Base-by-base conservation (phyloP, 2,797 vertebrate genomes). In the Alca torda region DNA sequence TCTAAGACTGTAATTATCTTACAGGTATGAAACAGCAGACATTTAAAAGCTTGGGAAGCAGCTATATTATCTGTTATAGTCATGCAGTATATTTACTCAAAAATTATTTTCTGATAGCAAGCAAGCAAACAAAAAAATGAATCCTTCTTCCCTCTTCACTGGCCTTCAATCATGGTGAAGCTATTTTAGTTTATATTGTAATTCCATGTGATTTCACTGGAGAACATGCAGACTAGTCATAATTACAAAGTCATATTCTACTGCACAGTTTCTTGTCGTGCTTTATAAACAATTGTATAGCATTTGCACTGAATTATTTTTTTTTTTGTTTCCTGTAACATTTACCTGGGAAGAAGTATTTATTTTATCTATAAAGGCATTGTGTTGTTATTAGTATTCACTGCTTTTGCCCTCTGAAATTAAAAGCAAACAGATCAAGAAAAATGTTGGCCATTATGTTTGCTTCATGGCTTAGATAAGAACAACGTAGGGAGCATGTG, bases 351-450 rank as follows among this genome's bases (percentile, higher is more conserved):
- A 50, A 81, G 25, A 83, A 59, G 10, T 37, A 67, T 69, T 87
- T 73, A 25, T 65, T 81, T 87, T 76, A 54, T 43, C 41, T 70
- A 13, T 78, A 87, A 74, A 89, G 43, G 46, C 3, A 56, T 67
- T 3, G 12, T 67, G 16, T 23, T 86, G 3, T 74, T 80, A 63
- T 54, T 93, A 91, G 31, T 90, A 53, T 61, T 37, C 60, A 37
- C 31, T 56, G 12, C 23, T 94, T 89, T 93, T 76, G 41, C 13
- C 11, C 28, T 50, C 24, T 90, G 67, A 96, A 95, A 93, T 93
- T 60, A 87, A 93, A 95, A 95, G 4, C 33, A 79, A 53, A 87
- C 28, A 67, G 50, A 59, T 63, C 20, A 79, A 64, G 56, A 33
- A 84, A 73, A 86, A 39, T 28, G 2, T 67, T 84, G 14, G 6